Evolutionary conservation across 2,888 invertebrate genomes (phyloP).

Genomic region (Brachyptera risi): DNA sequence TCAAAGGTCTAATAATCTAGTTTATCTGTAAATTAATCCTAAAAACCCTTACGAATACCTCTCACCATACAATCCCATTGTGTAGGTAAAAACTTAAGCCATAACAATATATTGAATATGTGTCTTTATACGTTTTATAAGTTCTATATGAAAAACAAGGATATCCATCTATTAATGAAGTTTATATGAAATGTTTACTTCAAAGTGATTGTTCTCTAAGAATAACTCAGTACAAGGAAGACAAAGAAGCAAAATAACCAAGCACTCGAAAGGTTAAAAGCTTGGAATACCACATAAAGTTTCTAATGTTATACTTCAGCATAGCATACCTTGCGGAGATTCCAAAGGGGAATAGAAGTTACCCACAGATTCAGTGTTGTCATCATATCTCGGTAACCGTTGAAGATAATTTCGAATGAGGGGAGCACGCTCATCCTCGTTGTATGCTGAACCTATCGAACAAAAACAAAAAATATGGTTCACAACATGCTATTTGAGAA

Average conservation of each 20-base stretch:
- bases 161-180: background rate
- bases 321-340: slow-evolving; percentile 52
- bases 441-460: background rate
- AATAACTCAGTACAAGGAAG: background rate
- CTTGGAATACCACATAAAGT: background rate
- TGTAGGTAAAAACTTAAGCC: no score
- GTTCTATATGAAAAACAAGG: no score
- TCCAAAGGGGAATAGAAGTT: slow-evolving; percentile 72
- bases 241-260: background rate
- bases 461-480: no score
- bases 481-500: no score
- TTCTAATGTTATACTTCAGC: background rate
- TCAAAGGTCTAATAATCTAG: no score
- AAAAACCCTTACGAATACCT: no score
- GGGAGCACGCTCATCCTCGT: slow-evolving; percentile 46
- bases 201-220: no score
- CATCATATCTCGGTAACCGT: slow-evolving; percentile 45
- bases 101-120: no score
- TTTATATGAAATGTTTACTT: no score
- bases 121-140: no score
- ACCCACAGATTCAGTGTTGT: slow-evolving; percentile 59
- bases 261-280: background rate
- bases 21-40: no score
- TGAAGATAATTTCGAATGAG: slow-evolving; percentile 47
- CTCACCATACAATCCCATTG: no score